A percentile compares a stretch with the other conserved stretches of the same genome.
Conservation (phyloP, 2,888 invertebrate genomes). For the Cancer borealis region DNA sequence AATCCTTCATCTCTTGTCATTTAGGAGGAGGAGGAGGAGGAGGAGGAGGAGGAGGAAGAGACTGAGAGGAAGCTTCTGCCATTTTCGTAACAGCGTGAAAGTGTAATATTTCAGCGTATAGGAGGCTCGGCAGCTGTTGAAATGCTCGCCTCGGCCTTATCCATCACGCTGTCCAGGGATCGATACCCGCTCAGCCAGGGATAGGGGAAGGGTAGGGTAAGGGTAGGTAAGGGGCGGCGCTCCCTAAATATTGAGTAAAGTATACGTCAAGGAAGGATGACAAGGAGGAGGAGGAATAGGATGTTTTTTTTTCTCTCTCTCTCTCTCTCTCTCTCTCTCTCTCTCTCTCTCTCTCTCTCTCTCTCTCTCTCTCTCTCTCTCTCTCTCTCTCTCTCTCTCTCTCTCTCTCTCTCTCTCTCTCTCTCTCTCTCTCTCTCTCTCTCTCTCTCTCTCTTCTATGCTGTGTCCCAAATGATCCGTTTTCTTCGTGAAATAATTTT, state of each 20-base stretch:
- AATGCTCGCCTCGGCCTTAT: slow-evolving; percentile 9
- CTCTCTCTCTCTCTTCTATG: no score
- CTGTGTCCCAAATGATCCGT: background rate
- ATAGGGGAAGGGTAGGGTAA: background rate
- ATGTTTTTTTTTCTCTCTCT: slow-evolving; percentile 15
- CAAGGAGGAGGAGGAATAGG: background rate
- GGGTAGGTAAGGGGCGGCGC: background rate
- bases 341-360: slow-evolving; percentile 39
- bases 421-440: background rate
- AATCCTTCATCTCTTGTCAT: slow-evolving; percentile 34
- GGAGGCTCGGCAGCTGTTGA: slow-evolving; percentile 14
- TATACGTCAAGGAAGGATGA: background rate
- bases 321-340: background rate
- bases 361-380: slow-evolving; percentile 13
- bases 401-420: background rate
- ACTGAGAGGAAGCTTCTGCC: slow-evolving; percentile 34
- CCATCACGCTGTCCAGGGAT: slow-evolving; percentile 38
- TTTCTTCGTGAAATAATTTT: slow-evolving; percentile 44
- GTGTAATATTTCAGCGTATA: background rate
- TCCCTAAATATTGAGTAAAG: slow-evolving; percentile 36
- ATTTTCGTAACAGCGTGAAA: background rate
- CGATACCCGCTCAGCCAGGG: background rate
- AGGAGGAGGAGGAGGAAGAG: slow-evolving; percentile 30
- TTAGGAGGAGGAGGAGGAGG: slow-evolving; percentile 1
- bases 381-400: no score